Evolutionary conservation across 92 coral and sea anemone species (phyloP).

Genomic region (Pocillopora grandis): DNA sequence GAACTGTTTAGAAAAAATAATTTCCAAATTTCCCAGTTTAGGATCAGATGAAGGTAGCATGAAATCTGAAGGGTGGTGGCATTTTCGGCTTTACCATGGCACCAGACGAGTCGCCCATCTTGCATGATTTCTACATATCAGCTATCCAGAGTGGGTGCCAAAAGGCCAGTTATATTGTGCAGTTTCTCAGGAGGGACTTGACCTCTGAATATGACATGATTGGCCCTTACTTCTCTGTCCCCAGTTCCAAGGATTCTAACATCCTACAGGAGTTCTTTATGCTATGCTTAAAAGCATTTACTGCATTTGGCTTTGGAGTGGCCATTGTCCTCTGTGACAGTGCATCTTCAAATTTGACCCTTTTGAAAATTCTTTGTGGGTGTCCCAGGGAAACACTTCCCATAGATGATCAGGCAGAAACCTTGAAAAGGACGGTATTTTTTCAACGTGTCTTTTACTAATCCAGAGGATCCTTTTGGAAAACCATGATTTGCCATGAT

Average conservation of each 20-base stretch:
- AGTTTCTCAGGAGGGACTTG: slow-evolving; percentile 38
- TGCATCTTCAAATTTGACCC: slow-evolving; percentile 17
- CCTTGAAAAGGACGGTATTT: slow-evolving; percentile 9
- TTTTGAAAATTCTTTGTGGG: slow-evolving; percentile 20
- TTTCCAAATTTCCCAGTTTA: too few relatives aligned
- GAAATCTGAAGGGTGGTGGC: slow-evolving; percentile 26
- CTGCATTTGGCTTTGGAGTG: slow-evolving; percentile 11
- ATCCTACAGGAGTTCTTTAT: slow-evolving; percentile 36
- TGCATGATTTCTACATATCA: slow-evolving; percentile 20
- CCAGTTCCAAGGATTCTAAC: slow-evolving; percentile 28
- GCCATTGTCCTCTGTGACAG: neutral
- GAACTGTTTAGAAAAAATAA: too few relatives aligned
- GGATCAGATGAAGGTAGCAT: slow-evolving; percentile 28
- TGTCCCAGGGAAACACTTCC: slow-evolving; percentile 19
- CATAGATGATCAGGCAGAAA: neutral
- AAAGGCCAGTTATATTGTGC: slow-evolving; percentile 31
- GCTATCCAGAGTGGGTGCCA: slow-evolving; percentile 24
- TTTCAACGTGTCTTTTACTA: slow-evolving; percentile 6
- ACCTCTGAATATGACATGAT: slow-evolving; percentile 34
- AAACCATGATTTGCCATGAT: neutral
- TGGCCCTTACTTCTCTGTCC: slow-evolving; percentile 30
- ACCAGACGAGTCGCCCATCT: slow-evolving; percentile 9
- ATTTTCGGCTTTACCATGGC: slow-evolving; percentile 11
- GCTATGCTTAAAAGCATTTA: slow-evolving; percentile 25
- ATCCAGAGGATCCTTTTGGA: neutral